Base-by-base conservation (phyloP, 2,113 vertebrate genomes). In the Suncus etruscus region DNA sequence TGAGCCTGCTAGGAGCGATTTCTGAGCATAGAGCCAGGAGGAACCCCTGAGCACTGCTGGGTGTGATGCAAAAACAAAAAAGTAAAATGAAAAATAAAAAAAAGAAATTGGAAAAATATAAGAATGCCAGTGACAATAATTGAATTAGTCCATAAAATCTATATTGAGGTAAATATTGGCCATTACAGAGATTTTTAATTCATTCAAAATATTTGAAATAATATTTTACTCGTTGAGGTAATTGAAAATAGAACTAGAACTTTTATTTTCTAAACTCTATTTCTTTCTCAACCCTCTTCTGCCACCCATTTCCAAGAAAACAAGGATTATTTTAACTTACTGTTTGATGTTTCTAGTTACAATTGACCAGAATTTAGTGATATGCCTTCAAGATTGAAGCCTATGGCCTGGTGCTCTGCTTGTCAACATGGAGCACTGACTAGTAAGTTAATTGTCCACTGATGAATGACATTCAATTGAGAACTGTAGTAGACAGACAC, bases 151-250 rank as follows among this genome's bases (percentile, higher is more conserved):
- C 47, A 63, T 66, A 74, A 93, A 92, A 90, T 87, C 32, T 20
- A 66, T 61, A 39, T 50, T 22, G 20, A 79, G 74, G 7, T 73
- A n/a, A 29, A 76, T 61, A 87, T 75, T 47, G 31, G 8, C 68
- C 29, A 83, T 73, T 85, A 85, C 3, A 78, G 79, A 90, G 12
- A 3, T 85, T 88, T 94, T 84, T 47, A 47, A 80, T 72, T 83
- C 29, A 72, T 80, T 87, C 70, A 86, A 25, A 83, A 29, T 65
- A 82, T 45, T 81, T 91, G 16, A 91, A 96, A 83, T 75, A 96
- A 83, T 75, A 54, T 12, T 31, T 92, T 95, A 89, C 74, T 89
- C 61, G 29, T 22, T 39, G 39, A 39, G 6, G 81, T 85, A 89
- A 78, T 39, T 82, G 66, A 66, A 82, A 92, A 69, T 68, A 84